Evolutionary conservation across 2,113 vertebrate genomes (phyloP).

Genomic region (Plecturocebus donacophilus): DNA sequence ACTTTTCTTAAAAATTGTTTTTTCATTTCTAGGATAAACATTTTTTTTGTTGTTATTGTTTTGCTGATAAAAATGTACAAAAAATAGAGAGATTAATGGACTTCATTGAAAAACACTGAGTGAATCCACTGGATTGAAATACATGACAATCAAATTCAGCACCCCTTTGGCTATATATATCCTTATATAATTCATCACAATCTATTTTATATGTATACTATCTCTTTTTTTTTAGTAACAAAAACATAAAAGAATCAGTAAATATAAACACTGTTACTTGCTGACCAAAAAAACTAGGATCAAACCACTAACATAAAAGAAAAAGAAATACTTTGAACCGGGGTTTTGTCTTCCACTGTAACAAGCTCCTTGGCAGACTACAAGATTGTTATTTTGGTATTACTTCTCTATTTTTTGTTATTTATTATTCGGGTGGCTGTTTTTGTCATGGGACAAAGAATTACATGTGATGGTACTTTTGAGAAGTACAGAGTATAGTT

Average conservation of each 20-base stretch:
- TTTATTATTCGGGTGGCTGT: neutral
- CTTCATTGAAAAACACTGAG: constrained; percentile 1
- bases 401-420: neutral
- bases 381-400: constrained; percentile 10
- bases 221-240: neutral
- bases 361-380: neutral
- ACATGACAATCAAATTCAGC: neutral
- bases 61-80: constrained; percentile 40
- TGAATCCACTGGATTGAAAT: neutral
- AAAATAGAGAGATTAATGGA: neutral
- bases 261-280: neutral
- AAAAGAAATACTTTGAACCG: neutral
- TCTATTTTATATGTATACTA: neutral
- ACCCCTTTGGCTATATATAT: neutral
- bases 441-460: constrained; percentile 2
- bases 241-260: constrained; percentile 13
- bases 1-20: neutral
- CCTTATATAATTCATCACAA: constrained; percentile 3
- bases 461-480: neutral
- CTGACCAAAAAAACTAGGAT: constrained; percentile 2
- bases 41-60: neutral
- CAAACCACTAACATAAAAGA: constrained; percentile 34
- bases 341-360: neutral
- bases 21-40: neutral
- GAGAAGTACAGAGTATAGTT: neutral